These are phyloP conservation scores for Halictus quadricinctus DNA, from an alignment of 2,888 invertebrate species.

Conservation along the genomic window DNA sequence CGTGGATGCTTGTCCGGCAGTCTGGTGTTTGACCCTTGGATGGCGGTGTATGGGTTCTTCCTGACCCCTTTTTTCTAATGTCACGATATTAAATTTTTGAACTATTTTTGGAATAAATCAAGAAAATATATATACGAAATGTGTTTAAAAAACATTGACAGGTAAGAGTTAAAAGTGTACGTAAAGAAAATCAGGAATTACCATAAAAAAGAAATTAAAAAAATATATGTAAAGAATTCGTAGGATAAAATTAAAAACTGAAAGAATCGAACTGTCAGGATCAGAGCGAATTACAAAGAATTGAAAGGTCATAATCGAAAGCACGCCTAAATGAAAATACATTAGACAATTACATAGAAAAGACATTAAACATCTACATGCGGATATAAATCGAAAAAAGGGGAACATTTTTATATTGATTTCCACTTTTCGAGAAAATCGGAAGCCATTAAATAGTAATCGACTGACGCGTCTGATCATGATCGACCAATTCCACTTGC, in stretches of 20 bases:
- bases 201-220: neutral
- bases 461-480: too few species aligned
- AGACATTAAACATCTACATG: neutral
- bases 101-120: too few species aligned
- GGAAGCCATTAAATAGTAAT: too few species aligned
- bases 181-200: neutral
- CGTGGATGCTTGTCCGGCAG: neutral
- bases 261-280: too few species aligned
- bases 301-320: neutral
- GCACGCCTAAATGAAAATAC: neutral
- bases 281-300: too few species aligned
- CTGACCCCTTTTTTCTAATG: neutral
- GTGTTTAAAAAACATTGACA: too few species aligned
- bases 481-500: too few species aligned
- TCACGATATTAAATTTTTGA: neutral
- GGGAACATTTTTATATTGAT: neutral
- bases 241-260: slow-evolving; percentile 5
- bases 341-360: too few species aligned
- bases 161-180: too few species aligned
- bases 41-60: neutral
- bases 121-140: too few species aligned
- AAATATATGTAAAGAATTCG: neutral
- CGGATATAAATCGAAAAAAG: neutral
- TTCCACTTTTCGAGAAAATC: too few species aligned
- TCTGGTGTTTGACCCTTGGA: neutral